phyloP scores from a whole-genome alignment of 2,888 invertebrate species.

The Rutpela maculata region DNA sequence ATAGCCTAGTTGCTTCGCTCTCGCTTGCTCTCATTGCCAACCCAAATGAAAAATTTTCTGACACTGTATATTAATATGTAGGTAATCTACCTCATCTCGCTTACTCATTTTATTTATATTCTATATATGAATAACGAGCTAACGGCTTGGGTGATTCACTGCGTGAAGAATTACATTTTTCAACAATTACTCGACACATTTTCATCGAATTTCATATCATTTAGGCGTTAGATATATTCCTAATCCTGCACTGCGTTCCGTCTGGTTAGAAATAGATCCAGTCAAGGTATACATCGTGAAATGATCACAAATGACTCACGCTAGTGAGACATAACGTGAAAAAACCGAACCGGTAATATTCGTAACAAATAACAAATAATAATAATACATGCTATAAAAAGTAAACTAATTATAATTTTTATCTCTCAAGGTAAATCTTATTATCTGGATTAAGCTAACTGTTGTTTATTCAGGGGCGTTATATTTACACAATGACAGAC shows the following conservation, averaged over 20 bases:
- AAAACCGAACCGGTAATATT: slow-evolving; percentile 2
- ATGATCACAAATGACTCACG: background rate
- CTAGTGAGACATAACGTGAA: background rate
- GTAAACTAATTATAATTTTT: slow-evolving; percentile 1
- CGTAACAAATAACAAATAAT: background rate
- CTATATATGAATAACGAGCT: slow-evolving; percentile 8
- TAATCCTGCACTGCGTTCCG: background rate
- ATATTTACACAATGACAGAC: background rate
- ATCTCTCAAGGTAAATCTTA: background rate
- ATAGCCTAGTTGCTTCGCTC: too few relatives aligned
- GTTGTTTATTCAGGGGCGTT: slow-evolving; percentile 2
- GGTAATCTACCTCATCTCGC: background rate
- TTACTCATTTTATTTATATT: slow-evolving; percentile 15
- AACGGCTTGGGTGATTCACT: slow-evolving; percentile 3
- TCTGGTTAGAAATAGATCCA: background rate
- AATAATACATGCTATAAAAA: background rate
- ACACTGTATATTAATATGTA: too few relatives aligned
- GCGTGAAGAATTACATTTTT: background rate
- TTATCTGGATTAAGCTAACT: background rate
- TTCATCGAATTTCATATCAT: background rate
- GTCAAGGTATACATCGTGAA: background rate
- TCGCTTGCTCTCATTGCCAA: too few relatives aligned
- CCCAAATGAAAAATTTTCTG: too few relatives aligned
- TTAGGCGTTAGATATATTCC: background rate
- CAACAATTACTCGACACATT: background rate